These are phyloP conservation scores for Capreolus pygargus DNA, from an alignment of 2,113 vertebrate species.

Conservation along the genomic window DNA sequence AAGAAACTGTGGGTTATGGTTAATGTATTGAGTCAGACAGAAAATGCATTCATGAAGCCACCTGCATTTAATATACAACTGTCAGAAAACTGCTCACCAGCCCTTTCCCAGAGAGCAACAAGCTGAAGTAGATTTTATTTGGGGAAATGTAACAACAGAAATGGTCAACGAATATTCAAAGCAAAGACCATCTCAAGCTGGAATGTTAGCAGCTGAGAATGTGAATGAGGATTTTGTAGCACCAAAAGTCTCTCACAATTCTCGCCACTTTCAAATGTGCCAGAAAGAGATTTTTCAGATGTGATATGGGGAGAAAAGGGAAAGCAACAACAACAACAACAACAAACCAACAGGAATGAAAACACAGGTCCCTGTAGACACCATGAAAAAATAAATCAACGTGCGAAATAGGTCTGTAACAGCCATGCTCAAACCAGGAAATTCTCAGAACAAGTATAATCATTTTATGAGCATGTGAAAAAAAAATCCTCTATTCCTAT, in stretches of 20 bases:
- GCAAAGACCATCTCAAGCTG: conserved; percentile 39
- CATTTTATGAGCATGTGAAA: conserved; percentile 40
- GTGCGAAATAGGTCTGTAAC: conserved; percentile 32
- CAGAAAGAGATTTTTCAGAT: conserved; percentile 35
- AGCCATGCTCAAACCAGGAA: conserved; percentile 46
- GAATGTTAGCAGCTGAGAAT: conserved; percentile 42
- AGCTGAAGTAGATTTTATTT: conserved; percentile 55
- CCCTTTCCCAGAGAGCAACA: conserved; percentile 76
- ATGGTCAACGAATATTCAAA: conserved; percentile 57
- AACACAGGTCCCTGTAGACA: conserved; percentile 20
- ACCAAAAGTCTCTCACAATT: not conserved
- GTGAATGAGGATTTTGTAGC: not conserved
- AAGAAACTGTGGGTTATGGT: conserved; percentile 84
- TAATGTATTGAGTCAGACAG: conserved; percentile 85
- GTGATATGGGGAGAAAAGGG: not conserved
- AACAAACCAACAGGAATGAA: conserved; percentile 9
- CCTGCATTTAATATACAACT: conserved; percentile 86
- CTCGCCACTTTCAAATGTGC: conserved; percentile 11
- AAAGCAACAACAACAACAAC: not conserved
- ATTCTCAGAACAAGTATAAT: conserved; percentile 54
- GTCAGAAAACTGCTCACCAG: conserved; percentile 81
- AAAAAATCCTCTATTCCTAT: conserved; percentile 40
- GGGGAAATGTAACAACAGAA: conserved; percentile 60
- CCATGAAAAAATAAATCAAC: conserved; percentile 37
- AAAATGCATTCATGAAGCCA: conserved; percentile 80